Base-by-base conservation (phyloP, 2,888 invertebrate genomes). In the Pseudococcus jackbeardsleyi region DNA sequence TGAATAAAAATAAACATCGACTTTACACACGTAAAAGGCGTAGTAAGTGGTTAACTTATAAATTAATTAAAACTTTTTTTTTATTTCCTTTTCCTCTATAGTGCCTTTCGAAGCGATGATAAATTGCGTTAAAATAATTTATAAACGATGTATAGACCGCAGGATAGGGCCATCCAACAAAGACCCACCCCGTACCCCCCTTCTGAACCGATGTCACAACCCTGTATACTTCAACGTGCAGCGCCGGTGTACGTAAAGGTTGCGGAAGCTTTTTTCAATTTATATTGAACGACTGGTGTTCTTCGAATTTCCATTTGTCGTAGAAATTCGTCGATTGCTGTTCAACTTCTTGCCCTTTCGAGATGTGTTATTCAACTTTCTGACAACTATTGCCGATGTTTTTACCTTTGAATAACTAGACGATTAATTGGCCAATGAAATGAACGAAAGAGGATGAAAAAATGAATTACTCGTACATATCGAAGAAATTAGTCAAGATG, bases 91-190 rank as follows among this genome's bases (percentile, higher is more conserved):
- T 33, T 33, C 26, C 15, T 15, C 68, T 72, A 4, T 72, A 33
- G 68, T 12, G 68, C 68, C 68, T 72, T 72, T 72, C 68, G 68
- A 72, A 72, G 33, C 68, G 68, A 15, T 72, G 68, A 72, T 72
- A 72, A 72, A 72, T 72, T 72, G 68, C 68, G 68, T 72, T 72
- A 72, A 72, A 72, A 72, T 72, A 33, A 72, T 72, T 72, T 72
- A 72, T 72, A 72, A 72, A 72, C 68, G 68, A 72, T 11, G 68
- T 33, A n/a, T n/a, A 72, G 68, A 72, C 22, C 33, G 68, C 68
- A 72, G 33, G 68, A 72, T 72, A 72, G 68, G 26, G 3, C 26
- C 26, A 33, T 72, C 12, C 12, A 72, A 72, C 68, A 72, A 72
- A 33, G 33, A 33, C 1, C 26, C 26, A 33, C 26, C 26, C 3